Conservation (phyloP, 2,888 invertebrate species). For the Cephus sareptanus region DNA sequence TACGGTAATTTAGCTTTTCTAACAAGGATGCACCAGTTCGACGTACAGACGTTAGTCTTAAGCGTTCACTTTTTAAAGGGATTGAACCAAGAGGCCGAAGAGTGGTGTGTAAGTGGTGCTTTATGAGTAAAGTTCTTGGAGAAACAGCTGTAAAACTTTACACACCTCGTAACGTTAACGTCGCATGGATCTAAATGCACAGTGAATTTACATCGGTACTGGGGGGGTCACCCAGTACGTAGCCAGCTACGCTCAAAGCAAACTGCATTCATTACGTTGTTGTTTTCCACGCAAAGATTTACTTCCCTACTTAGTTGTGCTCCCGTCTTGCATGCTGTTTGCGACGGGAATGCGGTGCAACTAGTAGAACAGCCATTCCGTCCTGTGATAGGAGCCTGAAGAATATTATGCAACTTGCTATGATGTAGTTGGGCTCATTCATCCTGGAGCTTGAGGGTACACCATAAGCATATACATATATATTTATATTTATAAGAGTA, state of each 20-base stretch:
- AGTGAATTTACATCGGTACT: not conserved
- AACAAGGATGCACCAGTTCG: not conserved
- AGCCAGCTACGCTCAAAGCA: not conserved
- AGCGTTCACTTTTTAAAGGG: not conserved
- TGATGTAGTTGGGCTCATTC: constrained; percentile 19
- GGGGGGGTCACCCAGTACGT: not conserved
- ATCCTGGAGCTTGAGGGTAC: not conserved
- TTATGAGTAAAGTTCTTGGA: not conserved
- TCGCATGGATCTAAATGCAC: not conserved
- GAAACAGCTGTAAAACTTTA: not conserved
- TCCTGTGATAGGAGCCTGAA: constrained; percentile 14
- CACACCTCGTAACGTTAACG: not conserved
- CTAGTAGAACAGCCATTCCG: constrained; percentile 10
- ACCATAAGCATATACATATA: not conserved
- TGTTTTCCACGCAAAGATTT: constrained; percentile 43
- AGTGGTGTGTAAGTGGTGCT: not conserved
- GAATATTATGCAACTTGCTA: constrained; percentile 23
- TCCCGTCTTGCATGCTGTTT: constrained; percentile 15
- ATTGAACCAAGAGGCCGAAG: not conserved
- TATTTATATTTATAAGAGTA: not conserved
- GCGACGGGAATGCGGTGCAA: constrained; percentile 5
- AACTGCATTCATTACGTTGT: constrained; percentile 20
- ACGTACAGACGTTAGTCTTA: not conserved
- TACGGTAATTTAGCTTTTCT: not conserved
- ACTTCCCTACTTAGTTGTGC: constrained; percentile 39